Conservation (phyloP, 2,113 vertebrate species). For the Carettochelys insculpta region DNA sequence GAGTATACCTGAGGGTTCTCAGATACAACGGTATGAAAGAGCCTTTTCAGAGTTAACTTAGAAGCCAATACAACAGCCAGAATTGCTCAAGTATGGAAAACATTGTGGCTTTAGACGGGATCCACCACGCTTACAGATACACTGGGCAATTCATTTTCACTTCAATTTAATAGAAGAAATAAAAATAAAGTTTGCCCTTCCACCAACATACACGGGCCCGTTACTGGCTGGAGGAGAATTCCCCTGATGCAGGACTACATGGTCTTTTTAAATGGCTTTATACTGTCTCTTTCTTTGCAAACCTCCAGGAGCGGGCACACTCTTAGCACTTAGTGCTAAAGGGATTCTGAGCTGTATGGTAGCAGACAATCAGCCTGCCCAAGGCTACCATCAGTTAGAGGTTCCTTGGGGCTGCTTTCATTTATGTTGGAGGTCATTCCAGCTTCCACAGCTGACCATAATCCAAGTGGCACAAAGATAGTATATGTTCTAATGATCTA, state of each 20-base stretch:
- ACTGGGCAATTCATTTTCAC: background rate
- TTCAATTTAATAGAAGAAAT: background rate
- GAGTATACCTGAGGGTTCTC: fast-evolving
- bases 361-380: background rate
- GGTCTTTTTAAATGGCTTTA: background rate
- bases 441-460: background rate
- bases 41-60: fast-evolving
- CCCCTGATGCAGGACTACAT: fast-evolving
- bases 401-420: background rate
- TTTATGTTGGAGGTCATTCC: background rate
- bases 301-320: background rate
- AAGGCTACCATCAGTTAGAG: background rate
- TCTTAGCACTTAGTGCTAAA: background rate
- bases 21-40: background rate
- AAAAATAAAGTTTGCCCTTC: fast-evolving
- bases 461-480: background rate
- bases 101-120: background rate
- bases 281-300: background rate
- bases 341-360: background rate
- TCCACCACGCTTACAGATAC: background rate
- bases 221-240: fast-evolving
- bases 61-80: background rate
- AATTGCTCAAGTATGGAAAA: background rate
- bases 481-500: too few relatives aligned
- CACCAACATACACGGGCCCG: fast-evolving